Evolutionary conservation across 2,888 invertebrate species (phyloP), one percentile per base, ranked within the genome.

Genomic region (Merodon equestris): DNA sequence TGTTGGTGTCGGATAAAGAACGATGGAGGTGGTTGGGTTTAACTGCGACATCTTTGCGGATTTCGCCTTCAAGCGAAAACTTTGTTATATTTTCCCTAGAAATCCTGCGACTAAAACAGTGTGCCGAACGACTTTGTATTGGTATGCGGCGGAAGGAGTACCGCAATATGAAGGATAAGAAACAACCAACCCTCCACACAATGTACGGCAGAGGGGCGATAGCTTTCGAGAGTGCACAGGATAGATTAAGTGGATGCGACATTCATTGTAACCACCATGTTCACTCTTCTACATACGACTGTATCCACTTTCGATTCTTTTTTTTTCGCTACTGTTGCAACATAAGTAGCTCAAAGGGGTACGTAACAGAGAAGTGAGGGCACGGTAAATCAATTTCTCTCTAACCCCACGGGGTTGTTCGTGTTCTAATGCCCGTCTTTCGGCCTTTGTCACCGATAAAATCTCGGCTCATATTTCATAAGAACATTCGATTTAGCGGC

Each of bases 201-300:
- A 17, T 13, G 18, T 17, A 48, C 10, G 18, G 27, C 50, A 1
- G 13, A 17, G 13, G 34, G 38, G 45, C 54, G 27, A 27, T 27
- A 27, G 27, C 53, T 12, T 45, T 64, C 50, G 48, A 44, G 68
- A 64, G 64, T 74, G 68, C 68, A 68, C 44, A 68, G 50, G 64
- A 73, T 74, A 74, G 79, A 79, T 79, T 79, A 79, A 79, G 74
- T 73, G 67, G 60, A 74, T 70, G 79, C 63, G 68, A 70, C 79
- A 70, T 74, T 74, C 68, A 74, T 73, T 70, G 63, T 70, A 79
- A 79, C 79, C 79, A 74, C 74, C 74, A 64, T 79, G 68, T 60
- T 54, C 47, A 36, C 51, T 57, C 40, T 18, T 58, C 47, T 68
- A n/a, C 27, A 27, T 27, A 27, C 27, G 27, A 4, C 2, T 2